A percentile compares a stretch with the other conserved stretches of the same genome.
Evolutionary conservation across 2,113 vertebrate genomes (phyloP).

Genomic region (Chionis minor): DNA sequence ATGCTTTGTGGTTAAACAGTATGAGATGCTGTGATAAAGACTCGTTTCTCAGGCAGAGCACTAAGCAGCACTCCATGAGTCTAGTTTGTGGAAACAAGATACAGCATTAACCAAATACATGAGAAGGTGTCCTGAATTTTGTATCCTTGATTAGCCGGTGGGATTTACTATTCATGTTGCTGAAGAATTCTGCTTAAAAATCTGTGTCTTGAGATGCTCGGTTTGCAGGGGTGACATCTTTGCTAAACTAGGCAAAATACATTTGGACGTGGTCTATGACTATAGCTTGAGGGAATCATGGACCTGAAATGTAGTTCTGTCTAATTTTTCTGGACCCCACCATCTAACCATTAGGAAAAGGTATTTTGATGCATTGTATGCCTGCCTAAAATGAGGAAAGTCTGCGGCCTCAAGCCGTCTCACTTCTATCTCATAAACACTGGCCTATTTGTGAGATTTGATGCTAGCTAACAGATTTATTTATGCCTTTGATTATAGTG

Average conservation of each 20-base stretch:
- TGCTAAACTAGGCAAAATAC: background rate
- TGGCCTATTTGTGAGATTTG: background rate
- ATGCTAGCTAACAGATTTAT: background rate
- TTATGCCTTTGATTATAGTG: background rate
- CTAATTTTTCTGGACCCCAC: background rate
- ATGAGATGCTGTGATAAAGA: background rate
- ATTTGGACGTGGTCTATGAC: background rate
- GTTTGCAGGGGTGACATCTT: background rate
- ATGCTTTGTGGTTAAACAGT: background rate
- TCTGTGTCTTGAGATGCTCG: fast-evolving
- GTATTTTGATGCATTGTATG: fast-evolving
- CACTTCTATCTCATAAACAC: background rate
- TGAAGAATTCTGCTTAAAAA: background rate
- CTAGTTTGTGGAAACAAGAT: background rate
- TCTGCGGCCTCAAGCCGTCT: background rate
- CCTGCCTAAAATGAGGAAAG: background rate
- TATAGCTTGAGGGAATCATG: background rate
- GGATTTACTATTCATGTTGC: background rate
- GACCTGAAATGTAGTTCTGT: background rate
- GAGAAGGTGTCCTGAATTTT: background rate
- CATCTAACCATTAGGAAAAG: background rate
- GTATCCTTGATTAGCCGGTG: background rate
- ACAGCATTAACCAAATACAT: fast-evolving
- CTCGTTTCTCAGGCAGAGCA: background rate
- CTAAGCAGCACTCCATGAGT: background rate